Percentiles rank a stretch among this genome's conserved stretches.
Conservation (phyloP, 1,140 invertebrate genomes). For the Bacillus rossius region DNA sequence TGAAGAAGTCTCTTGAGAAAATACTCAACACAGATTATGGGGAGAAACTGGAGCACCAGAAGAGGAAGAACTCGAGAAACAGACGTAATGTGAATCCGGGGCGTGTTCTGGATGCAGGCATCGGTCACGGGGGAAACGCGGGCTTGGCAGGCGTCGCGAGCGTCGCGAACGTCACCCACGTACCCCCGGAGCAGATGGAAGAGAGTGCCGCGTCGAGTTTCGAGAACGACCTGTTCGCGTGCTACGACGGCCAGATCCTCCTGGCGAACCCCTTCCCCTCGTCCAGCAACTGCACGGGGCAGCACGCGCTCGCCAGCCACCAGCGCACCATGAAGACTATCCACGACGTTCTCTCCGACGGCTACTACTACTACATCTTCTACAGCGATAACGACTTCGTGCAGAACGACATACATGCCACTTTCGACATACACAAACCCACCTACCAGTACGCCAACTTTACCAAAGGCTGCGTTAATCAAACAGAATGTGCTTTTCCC, state of each 20-base stretch:
- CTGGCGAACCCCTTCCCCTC: conserved; percentile 60
- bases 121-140: conserved; percentile 66
- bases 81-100: conserved; percentile 35
- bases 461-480: conserved; percentile 63
- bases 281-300: conserved; percentile 56
- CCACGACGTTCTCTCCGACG: conserved; percentile 63
- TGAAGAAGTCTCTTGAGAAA: conserved; percentile 41
- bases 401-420: conserved; percentile 69
- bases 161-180: conserved; percentile 44
- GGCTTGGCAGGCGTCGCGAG: too few species aligned
- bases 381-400: conserved; percentile 77
- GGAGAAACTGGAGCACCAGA: background rate
- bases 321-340: conserved; percentile 54
- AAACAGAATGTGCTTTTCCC: conserved; percentile 65
- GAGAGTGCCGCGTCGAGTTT: conserved; percentile 68
- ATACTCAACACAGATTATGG: conserved; percentile 31
- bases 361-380: conserved; percentile 84
- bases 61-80: background rate
- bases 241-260: conserved; percentile 66
- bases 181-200: conserved; percentile 35
- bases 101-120: conserved; percentile 58
- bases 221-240: conserved; percentile 64
- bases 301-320: conserved; percentile 57
- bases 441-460: conserved; percentile 71
- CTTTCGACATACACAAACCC: conserved; percentile 79